Percentiles rank a stretch among this genome's conserved stretches.
Evolutionary conservation across 2,113 vertebrate species (phyloP).

Genomic region (Chamaea fasciata): DNA sequence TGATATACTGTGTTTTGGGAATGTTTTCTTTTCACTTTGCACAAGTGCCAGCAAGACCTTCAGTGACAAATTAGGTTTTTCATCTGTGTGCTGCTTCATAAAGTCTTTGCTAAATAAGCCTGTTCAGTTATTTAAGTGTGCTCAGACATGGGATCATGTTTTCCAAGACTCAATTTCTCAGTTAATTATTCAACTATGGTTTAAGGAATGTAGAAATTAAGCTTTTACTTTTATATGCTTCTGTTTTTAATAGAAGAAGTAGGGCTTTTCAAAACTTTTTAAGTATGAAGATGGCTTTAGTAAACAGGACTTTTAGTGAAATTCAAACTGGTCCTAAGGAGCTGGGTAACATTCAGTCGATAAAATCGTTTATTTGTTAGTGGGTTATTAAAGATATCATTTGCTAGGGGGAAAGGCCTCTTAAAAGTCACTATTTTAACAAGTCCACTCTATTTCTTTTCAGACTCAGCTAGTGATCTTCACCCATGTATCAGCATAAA

Average conservation of each 20-base stretch:
- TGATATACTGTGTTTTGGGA: rapidly evolving
- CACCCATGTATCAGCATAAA: constrained; percentile 26
- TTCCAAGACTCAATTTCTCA: background rate
- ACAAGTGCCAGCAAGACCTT: background rate
- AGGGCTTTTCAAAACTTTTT: background rate
- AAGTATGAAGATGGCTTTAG: background rate
- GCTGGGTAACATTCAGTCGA: background rate
- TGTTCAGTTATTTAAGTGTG: background rate
- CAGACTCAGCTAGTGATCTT: background rate
- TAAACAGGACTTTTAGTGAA: background rate
- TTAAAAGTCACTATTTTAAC: background rate
- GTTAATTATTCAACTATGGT: background rate
- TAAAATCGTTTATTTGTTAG: background rate
- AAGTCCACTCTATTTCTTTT: background rate
- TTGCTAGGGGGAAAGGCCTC: background rate
- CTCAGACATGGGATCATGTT: background rate
- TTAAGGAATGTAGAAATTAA: background rate
- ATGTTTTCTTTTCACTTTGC: background rate
- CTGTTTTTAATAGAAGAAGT: background rate
- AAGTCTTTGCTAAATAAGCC: background rate
- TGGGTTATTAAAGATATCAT: background rate
- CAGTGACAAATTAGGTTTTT: background rate
- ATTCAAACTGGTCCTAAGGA: background rate
- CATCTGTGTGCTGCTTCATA: background rate
- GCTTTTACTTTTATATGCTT: background rate